Evolutionary conservation across 2,888 invertebrate genomes (phyloP).

Genomic region (Platypus cylindrus): DNA sequence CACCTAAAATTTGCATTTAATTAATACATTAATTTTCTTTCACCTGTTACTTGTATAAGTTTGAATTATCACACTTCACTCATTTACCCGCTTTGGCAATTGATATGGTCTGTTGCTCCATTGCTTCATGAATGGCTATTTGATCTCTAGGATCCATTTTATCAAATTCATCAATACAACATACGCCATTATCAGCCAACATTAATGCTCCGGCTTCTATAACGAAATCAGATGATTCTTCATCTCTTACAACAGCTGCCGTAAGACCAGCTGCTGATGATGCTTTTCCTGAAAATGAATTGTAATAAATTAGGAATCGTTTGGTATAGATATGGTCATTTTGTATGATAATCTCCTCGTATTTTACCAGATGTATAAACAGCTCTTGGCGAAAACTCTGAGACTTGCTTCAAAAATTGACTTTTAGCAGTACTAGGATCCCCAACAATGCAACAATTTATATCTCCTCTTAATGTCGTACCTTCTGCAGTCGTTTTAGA

Average conservation of each 20-base stretch:
- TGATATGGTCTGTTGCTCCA: constrained; percentile 99
- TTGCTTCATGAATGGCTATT: constrained; percentile 97
- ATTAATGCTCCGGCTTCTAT: constrained; percentile 99
- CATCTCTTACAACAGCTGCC: constrained; percentile 95
- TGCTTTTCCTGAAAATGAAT: constrained; percentile 66
- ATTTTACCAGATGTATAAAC: constrained; percentile 78
- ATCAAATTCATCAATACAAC: constrained; percentile 99
- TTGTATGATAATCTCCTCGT: no score
- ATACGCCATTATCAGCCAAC: constrained; percentile 97
- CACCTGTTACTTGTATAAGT: no score
- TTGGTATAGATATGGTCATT: no score
- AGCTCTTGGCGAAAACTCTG: constrained; percentile 90
- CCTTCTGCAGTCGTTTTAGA: constrained; percentile 83
- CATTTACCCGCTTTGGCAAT: constrained; percentile 79
- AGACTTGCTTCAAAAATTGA: constrained; percentile 86
- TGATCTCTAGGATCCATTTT: constrained; percentile 98
- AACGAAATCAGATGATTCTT: constrained; percentile 96
- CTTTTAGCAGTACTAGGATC: constrained; percentile 99
- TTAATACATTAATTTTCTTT: no score
- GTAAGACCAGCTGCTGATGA: constrained; percentile 96
- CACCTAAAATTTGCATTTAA: constrained; percentile 24
- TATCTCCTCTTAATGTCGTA: constrained; percentile 87
- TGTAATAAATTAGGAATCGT: no score
- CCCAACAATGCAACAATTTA: constrained; percentile 96
- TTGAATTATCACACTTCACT: constrained; percentile 31